Evolutionary conservation across 2,888 invertebrate genomes (phyloP).

Genomic region (Hypomecis punctinalis): DNA sequence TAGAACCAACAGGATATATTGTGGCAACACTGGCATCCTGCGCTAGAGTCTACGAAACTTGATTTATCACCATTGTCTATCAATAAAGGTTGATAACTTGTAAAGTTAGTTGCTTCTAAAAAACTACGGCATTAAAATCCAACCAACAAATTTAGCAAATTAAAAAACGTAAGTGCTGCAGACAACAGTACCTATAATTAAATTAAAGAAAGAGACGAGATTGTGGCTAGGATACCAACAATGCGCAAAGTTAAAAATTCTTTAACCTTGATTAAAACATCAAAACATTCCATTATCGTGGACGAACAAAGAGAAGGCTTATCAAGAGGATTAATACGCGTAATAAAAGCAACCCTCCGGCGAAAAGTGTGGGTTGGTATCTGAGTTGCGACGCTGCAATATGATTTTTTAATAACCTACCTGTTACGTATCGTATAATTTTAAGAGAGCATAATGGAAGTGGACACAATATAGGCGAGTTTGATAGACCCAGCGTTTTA

Average conservation of each 20-base stretch:
- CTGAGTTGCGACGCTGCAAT: conserved; percentile 43
- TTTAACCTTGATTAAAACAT: conserved; percentile 69
- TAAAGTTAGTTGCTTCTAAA: background rate
- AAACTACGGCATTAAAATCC: background rate
- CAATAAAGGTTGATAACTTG: background rate
- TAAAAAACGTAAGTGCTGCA: background rate
- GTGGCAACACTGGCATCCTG: too few species aligned
- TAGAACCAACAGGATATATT: too few species aligned
- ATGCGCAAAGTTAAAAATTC: conserved; percentile 53
- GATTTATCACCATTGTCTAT: too few species aligned
- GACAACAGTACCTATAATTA: conserved; percentile 9
- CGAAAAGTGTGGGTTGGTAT: conserved; percentile 46
- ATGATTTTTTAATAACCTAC: conserved; percentile 46
- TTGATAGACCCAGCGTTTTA: conserved; percentile 8
- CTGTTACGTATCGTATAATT: conserved; percentile 39
- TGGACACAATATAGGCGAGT: conserved; percentile 24
- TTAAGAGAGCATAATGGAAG: conserved; percentile 39
- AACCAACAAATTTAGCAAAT: background rate
- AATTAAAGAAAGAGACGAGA: conserved; percentile 15
- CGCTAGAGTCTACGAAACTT: too few species aligned
- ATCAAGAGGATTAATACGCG: conserved; percentile 62
- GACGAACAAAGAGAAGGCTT: conserved; percentile 64
- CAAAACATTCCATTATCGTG: conserved; percentile 59
- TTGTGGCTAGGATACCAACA: conserved; percentile 25
- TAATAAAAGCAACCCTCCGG: conserved; percentile 54